Evolutionary conservation across 2,888 invertebrate genomes (phyloP).

Genomic region (Parelbella ahira): DNA sequence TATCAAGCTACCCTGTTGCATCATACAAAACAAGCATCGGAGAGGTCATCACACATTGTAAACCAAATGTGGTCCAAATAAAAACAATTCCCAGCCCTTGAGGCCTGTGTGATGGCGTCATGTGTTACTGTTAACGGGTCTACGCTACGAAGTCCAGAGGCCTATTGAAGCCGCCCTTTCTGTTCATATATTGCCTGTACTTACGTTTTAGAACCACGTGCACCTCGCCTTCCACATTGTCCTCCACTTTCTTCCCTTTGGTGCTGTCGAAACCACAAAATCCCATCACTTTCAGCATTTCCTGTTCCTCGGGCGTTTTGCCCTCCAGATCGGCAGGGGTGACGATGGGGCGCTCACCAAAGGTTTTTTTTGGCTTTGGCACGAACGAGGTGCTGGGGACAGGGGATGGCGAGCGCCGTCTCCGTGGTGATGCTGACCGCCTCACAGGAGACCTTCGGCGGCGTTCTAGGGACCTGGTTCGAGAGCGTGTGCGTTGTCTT

Average conservation of each 20-base stretch:
- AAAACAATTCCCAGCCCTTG: constrained; percentile 32
- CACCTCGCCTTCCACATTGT: constrained; percentile 96
- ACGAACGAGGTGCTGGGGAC: constrained; percentile 61
- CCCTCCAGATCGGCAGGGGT: constrained; percentile 93
- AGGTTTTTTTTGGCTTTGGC: constrained; percentile 59
- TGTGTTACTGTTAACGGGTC: constrained; percentile 32
- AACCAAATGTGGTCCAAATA: not conserved
- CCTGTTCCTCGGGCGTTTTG: constrained; percentile 93
- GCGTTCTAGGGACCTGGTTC: constrained; percentile 66
- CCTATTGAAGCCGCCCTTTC: constrained; percentile 99
- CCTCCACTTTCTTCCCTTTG: constrained; percentile 96
- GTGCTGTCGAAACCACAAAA: constrained; percentile 97
- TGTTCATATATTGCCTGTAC: constrained; percentile 99
- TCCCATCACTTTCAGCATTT: constrained; percentile 98
- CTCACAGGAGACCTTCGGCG: constrained; percentile 70
- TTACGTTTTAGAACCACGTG: constrained; percentile 97
- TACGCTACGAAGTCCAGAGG: constrained; percentile 98
- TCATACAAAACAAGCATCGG: constrained; percentile 33
- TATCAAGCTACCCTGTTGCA: constrained; percentile 11
- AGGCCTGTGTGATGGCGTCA: constrained; percentile 33
- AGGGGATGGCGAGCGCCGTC: constrained; percentile 60
- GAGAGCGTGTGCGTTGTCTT: constrained; percentile 61
- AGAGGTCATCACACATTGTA: constrained; percentile 32
- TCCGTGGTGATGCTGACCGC: constrained; percentile 48
- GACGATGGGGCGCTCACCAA: constrained; percentile 83